Conservation (phyloP, 2,888 invertebrate genomes). For the Aphidoletes aphidimyza region DNA sequence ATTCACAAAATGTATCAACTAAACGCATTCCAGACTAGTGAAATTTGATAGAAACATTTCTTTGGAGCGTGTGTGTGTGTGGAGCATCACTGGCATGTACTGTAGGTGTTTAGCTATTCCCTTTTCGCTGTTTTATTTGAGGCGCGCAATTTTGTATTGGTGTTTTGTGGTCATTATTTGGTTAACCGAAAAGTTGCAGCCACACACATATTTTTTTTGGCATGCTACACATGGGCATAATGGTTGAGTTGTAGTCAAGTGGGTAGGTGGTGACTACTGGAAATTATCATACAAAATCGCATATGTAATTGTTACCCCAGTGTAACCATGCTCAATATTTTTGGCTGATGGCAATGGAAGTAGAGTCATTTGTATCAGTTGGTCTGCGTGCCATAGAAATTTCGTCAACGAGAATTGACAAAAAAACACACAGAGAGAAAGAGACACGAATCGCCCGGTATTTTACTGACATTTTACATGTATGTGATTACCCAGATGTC, state of each 20-base stretch:
- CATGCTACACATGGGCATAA: neutral
- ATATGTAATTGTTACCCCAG: neutral
- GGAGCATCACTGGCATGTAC: no score
- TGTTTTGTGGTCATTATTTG: constrained; percentile 40
- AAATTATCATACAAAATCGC: constrained; percentile 26
- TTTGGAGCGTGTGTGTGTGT: no score
- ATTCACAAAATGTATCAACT: neutral
- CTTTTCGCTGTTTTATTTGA: neutral
- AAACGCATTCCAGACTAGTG: no score
- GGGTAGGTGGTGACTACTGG: constrained; percentile 2
- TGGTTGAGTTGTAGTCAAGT: no score
- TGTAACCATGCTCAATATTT: constrained; percentile 1
- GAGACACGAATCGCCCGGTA: neutral
- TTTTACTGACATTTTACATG: constrained; percentile 4
- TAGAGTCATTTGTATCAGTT: neutral
- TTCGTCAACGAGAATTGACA: neutral
- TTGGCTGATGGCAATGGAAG: neutral
- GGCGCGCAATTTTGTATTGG: neutral
- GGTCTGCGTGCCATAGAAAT: neutral
- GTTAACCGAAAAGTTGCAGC: constrained; percentile 32
- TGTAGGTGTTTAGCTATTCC: neutral
- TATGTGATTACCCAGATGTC: neutral
- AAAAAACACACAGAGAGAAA: neutral
- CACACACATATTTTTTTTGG: neutral
- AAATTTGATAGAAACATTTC: neutral